Evolutionary conservation across 1,140 invertebrate species (phyloP), one percentile per base, ranked within the genome.

Genomic region (Calosoma granatense): DNA sequence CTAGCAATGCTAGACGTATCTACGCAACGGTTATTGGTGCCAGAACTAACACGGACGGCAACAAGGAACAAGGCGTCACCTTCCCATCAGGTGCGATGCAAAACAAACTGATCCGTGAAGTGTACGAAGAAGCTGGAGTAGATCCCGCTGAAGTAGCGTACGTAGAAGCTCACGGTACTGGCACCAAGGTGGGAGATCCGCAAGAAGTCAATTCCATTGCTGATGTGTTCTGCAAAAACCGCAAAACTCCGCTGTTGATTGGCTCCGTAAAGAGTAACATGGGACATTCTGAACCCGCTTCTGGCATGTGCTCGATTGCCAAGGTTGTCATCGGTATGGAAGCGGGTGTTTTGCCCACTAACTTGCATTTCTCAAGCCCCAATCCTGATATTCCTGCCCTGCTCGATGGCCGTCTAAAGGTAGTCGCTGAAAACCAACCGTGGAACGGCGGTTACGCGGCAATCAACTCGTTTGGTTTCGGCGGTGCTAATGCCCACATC

Each of bases 201-300:
- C 89, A 97, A 71, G 96, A 98, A 78, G 83, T 95, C 0, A 95
- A 96, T 67, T 88, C 92, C 0, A 93, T 98, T 57, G 86, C 86
- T 0, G 87, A 94, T 54, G 78, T 96, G 20, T 97, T 98, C 73
- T 97, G 94, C 72, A 86, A 86, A 68, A 84, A 86, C 57, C 81
- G 95, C 6, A 77, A 81, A 11, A 74, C 72, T 0, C 92, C 94
- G 1, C 74, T 98, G 17, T 70, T 96, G 1, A 85, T 99, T 66
- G 96, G 96, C 1, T 97, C 94, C 0, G 88, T 97, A 0, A 99
- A 99, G 70, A 94, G 92, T 1, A 99, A 98, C 72, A 96, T 98
- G 91, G 96, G 96, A 0, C 96, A 99, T 67, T 85, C 94, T 2
- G 95, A 98, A 72, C 88, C 94, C 2, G 92, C 93, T 0, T 97